Conservation (phyloP, 2,797 vertebrate species). For the Alca torda region DNA sequence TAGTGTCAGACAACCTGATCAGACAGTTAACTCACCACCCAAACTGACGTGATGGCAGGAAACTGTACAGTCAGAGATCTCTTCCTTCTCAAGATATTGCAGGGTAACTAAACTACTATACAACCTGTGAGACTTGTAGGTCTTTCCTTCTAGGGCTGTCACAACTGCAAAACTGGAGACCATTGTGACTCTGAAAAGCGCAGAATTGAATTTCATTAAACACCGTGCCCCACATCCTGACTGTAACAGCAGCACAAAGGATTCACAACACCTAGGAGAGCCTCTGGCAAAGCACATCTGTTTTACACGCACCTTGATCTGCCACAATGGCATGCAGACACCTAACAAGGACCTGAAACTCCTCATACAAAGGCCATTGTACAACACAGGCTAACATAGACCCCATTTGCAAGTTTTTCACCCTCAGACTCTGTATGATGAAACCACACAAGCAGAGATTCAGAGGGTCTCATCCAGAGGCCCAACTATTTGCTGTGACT, state of each 20-base stretch:
- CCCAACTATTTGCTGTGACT: background rate
- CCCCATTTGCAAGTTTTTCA: accelerated
- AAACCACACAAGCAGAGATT: background rate
- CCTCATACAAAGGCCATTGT: background rate
- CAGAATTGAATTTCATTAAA: background rate
- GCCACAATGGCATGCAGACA: background rate
- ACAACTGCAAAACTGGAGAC: background rate
- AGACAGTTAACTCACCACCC: background rate
- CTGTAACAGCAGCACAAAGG: background rate
- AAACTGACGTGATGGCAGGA: background rate
- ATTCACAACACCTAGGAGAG: background rate
- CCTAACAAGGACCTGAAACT: background rate
- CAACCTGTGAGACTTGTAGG: background rate
- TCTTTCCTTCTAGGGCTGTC: background rate
- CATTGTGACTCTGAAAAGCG: background rate
- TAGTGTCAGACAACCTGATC: background rate
- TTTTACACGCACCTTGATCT: background rate
- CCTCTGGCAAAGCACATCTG: background rate
- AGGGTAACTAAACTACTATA: background rate
- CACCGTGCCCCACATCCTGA: accelerated
- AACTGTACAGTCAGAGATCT: background rate
- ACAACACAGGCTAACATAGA: background rate
- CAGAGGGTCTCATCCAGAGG: background rate
- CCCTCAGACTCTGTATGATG: background rate
- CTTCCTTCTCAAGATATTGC: background rate